Evolutionary conservation across 2,797 vertebrate species (phyloP), one percentile per base, ranked within the genome.

Genomic region (Crocidura indochinensis): DNA sequence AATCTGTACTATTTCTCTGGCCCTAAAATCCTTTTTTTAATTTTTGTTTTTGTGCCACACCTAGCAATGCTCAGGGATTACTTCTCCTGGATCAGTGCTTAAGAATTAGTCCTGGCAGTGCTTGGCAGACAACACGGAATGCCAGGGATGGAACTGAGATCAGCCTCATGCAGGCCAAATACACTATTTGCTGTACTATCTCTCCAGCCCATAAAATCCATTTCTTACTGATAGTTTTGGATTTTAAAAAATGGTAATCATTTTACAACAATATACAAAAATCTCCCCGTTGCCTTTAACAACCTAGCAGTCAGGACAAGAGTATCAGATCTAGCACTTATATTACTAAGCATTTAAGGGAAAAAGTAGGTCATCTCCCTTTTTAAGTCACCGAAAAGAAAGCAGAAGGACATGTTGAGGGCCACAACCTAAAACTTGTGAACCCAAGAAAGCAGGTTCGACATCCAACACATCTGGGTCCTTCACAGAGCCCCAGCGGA

Each of bases 211-310:
- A 15, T 47, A 87, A 92, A 77, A 81, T 53, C 2, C 44, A 91
- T 73, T 86, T 69, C 53, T 80, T 92, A 77, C 76, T 20, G 38
- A 4, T 53, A 26, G 46, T 83, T 80, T 90, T 20, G 19, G 26
- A 91, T 74, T 7, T 69, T 89, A 31, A 20, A 69, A 69, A 51
- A 1, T 83, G 2, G 38, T 90, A 92, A 83, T 26, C 80, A 44
- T 85, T 3, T 74, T 74, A 65, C 20, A 79, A 75, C 14, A 81
- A 90, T 56, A 87, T 20, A 78, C n/a, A 83, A 94, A 94, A 90
- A 76, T 24, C 11, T 47, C 79, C 51, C 24, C 82, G n/a, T 14
- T 5, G 38, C n/a, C 75, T 91, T 65, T 88, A 76, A 83, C 81
- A 10, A 71, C 88, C 27, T 10, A 2, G 56, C 56, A 60, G 17